These are phyloP conservation scores for Philereme vetulata DNA, from an alignment of 2,888 invertebrate species.

Conservation along the genomic window DNA sequence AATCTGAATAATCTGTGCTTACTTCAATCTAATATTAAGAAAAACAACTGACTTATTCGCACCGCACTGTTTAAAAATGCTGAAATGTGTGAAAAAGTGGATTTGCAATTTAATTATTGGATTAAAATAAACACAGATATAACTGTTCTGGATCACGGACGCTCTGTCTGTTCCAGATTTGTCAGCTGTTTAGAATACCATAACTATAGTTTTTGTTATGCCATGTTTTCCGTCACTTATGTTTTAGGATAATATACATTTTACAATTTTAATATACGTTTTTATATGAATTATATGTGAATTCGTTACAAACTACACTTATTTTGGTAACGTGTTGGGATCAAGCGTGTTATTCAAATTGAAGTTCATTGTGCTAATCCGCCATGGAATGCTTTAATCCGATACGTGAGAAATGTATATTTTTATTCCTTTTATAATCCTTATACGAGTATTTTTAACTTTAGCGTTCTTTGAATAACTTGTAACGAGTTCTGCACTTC, in stretches of 20 bases:
- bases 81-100: too few relatives aligned
- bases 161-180: too few relatives aligned
- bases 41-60: too few relatives aligned
- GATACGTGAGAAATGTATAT: slow-evolving; percentile 42
- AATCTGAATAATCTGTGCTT: too few relatives aligned
- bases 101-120: too few relatives aligned
- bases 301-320: slow-evolving; percentile 36
- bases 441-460: slow-evolving; percentile 13
- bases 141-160: too few relatives aligned
- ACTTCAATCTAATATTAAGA: too few relatives aligned
- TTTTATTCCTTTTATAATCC: slow-evolving; percentile 33
- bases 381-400: slow-evolving; percentile 57
- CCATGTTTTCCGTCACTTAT: not conserved
- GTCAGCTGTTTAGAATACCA: too few relatives aligned
- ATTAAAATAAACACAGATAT: too few relatives aligned
- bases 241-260: slow-evolving; percentile 11
- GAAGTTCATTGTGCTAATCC: slow-evolving; percentile 53
- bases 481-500: slow-evolving; percentile 14
- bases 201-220: not conserved
- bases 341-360: slow-evolving; percentile 41
- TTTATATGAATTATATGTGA: slow-evolving; percentile 8
- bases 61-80: too few relatives aligned
- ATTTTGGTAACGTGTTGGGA: slow-evolving; percentile 37
- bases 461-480: slow-evolving; percentile 15
- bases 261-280: too few relatives aligned